A percentile compares a stretch with the other conserved stretches of the same genome.
These are phyloP conservation scores for Hesperophylax magnus DNA, from an alignment of 1,140 invertebrate species.

Conservation along the genomic window DNA sequence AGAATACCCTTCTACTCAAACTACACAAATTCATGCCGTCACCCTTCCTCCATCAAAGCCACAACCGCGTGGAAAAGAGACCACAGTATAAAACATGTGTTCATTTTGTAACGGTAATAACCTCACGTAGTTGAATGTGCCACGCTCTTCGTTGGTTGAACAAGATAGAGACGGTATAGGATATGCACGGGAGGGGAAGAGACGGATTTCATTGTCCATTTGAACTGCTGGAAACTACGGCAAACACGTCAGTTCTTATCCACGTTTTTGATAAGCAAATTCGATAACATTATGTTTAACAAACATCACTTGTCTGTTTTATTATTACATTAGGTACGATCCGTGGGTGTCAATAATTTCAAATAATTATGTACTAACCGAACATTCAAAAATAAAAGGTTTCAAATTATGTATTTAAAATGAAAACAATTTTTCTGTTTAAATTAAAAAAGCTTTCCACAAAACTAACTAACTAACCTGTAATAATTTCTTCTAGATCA, in stretches of 20 bases:
- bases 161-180: slow-evolving; percentile 20
- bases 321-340: too few relatives aligned
- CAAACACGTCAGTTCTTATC: slow-evolving; percentile 12
- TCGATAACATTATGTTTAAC: slow-evolving; percentile 1
- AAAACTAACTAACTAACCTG: too few relatives aligned
- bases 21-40: neutral
- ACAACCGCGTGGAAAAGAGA: slow-evolving; percentile 28
- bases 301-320: neutral
- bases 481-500: too few relatives aligned
- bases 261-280: slow-evolving; percentile 4
- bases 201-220: slow-evolving; percentile 2
- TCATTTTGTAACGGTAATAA: neutral
- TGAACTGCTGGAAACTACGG: neutral
- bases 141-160: slow-evolving; percentile 30
- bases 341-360: too few relatives aligned
- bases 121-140: slow-evolving; percentile 40
- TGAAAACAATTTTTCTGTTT: too few relatives aligned
- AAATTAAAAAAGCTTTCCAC: too few relatives aligned
- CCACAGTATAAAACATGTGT: neutral
- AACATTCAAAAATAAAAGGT: too few relatives aligned
- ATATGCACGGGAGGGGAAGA: neutral
- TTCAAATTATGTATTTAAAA: too few relatives aligned
- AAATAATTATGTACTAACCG: too few relatives aligned
- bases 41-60: neutral
- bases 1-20: neutral